Percentiles rank a stretch among this genome's conserved stretches.
phyloP scores from a whole-genome alignment of 2,113 vertebrate genomes.

The Oncorhynchus mykiss region DNA sequence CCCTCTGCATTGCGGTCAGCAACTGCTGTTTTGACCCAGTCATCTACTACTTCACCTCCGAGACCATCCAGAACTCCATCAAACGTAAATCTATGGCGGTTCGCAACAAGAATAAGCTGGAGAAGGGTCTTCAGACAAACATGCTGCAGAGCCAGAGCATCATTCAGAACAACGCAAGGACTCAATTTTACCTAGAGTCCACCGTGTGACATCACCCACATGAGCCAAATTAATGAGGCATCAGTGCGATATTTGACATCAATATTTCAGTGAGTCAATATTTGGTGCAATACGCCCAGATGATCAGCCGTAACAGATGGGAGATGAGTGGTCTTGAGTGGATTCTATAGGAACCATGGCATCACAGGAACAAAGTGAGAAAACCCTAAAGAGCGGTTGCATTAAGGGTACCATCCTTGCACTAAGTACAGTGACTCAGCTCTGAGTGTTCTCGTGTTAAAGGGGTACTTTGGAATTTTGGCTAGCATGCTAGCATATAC shows the following conservation, averaged over 20 bases:
- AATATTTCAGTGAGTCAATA: not conserved
- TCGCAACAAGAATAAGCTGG: conserved; percentile 66
- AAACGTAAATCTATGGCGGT: conserved; percentile 80
- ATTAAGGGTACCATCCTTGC: not conserved
- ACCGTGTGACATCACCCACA: conserved; percentile 74
- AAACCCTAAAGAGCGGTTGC: not conserved
- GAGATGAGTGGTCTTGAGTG: conserved; percentile 1
- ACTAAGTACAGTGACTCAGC: not conserved
- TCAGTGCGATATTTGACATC: not conserved
- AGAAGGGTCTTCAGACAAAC: not conserved
- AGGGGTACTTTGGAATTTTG: not conserved
- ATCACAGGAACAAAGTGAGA: conserved; percentile 3
- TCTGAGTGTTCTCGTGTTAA: too few species aligned
- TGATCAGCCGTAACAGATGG: not conserved
- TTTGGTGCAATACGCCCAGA: conserved; percentile 20
- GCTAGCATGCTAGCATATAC: too few species aligned
- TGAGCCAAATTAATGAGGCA: not conserved
- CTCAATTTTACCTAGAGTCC: conserved; percentile 84
- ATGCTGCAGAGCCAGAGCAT: conserved; percentile 79
- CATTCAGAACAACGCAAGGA: conserved; percentile 80
- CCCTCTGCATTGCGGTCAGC: conserved; percentile 91
- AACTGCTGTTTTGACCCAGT: conserved; percentile 98
- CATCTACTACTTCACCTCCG: conserved; percentile 96
- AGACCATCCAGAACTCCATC: conserved; percentile 95
- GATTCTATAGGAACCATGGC: not conserved